Percentiles rank a stretch among this genome's conserved stretches.
phyloP scores from a whole-genome alignment of 2,797 vertebrate species.

The Gymnodraco acuticeps region DNA sequence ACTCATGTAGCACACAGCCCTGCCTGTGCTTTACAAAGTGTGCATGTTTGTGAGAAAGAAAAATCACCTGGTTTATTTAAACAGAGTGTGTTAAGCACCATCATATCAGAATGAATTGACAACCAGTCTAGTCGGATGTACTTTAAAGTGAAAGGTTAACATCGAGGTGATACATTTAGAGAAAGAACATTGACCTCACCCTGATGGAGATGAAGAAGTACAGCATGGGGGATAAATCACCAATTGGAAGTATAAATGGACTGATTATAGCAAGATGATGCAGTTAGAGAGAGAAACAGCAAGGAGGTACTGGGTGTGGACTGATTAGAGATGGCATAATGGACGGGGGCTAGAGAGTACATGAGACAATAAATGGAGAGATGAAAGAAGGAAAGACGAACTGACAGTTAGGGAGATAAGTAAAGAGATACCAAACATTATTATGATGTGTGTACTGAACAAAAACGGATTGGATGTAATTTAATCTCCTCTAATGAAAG shows the following conservation, averaged over 20 bases:
- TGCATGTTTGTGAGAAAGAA: conserved; percentile 10
- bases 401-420: not conserved
- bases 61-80: not conserved
- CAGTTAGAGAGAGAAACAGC: conserved; percentile 20
- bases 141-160: not conserved
- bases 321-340: conserved; percentile 42
- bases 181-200: not conserved
- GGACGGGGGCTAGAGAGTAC: not conserved
- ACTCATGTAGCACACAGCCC: not conserved
- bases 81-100: not conserved
- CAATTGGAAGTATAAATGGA: conserved; percentile 10
- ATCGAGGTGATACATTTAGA: not conserved
- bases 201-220: not conserved
- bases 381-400: no score
- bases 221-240: not conserved
- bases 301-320: conserved; percentile 11
- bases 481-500: not conserved
- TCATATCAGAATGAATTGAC: not conserved
- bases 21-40: not conserved
- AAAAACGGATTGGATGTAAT: conserved; percentile 1
- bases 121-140: not conserved
- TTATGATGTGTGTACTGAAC: conserved; percentile 2
- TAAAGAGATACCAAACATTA: conserved; percentile 12
- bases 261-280: conserved; percentile 32
- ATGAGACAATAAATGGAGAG: not conserved